A percentile compares a stretch with the other conserved stretches of the same genome.
Evolutionary conservation across 2,797 vertebrate species (phyloP).

Genomic region (Lacerta viridis): DNA sequence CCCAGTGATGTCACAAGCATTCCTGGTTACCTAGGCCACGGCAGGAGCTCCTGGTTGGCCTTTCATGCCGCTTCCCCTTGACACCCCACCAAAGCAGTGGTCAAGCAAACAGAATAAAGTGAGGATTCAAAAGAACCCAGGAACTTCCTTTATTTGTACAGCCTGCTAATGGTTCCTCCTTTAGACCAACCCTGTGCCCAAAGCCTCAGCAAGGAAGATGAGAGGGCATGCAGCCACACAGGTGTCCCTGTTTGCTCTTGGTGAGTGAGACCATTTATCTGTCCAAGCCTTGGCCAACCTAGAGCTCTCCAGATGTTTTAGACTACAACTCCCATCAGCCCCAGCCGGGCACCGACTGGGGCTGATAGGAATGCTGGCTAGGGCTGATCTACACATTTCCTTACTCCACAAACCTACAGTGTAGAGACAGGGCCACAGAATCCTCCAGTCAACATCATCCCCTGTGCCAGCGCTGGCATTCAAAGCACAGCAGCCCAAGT

Average conservation of each 20-base stretch:
- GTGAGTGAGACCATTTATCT: conserved; percentile 54
- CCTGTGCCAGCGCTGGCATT: too few species aligned
- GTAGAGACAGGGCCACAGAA: background rate
- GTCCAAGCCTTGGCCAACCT: background rate
- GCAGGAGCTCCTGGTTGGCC: background rate
- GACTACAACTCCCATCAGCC: too few species aligned
- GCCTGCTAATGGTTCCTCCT: background rate
- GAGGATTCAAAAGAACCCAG: accelerated
- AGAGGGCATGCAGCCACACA: background rate
- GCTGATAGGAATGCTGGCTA: too few species aligned
- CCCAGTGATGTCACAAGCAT: conserved; percentile 40
- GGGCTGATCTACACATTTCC: background rate
- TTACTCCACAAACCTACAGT: background rate
- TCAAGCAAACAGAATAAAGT: background rate
- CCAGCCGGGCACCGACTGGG: too few species aligned
- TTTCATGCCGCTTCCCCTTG: background rate
- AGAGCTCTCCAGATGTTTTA: too few species aligned
- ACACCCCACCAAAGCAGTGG: background rate
- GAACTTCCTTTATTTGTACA: conserved; percentile 12
- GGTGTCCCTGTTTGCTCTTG: conserved; percentile 46
- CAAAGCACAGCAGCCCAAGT: too few species aligned
- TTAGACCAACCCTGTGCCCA: background rate
- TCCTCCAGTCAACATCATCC: background rate
- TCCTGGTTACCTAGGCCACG: conserved; percentile 16
- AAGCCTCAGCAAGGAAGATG: background rate